Evolutionary conservation across 2,797 vertebrate species (phyloP), one percentile per base, ranked within the genome.

Genomic region (Leontopithecus rosalia): DNA sequence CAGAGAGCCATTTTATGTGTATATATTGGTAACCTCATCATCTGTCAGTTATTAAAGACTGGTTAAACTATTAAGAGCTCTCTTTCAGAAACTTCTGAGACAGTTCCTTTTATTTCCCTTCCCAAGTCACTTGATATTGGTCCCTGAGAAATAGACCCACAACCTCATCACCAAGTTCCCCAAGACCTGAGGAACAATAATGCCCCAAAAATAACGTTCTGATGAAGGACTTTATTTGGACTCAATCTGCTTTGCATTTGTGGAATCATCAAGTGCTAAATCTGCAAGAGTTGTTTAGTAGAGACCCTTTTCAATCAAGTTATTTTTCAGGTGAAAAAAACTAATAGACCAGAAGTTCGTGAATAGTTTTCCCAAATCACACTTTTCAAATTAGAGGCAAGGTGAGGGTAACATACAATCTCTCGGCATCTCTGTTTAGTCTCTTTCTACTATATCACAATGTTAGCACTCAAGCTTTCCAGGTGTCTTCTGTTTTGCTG

Each of bases 321-420:
- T 58, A 77, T 50, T 95, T 97, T 86, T 95, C 20, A 24, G 41
- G 15, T 48, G 67, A 84, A 87, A 82, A 57, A 92, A 94, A 57
- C 50, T 83, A 58, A 92, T 12, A 89, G 28, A 28, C 58, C n/a
- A 80, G 48, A 30, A 55, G 46, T 61, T 86, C 91, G 19, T 80
- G 85, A 76, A 67, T 88, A 67, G 15, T 73, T 5, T 90, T 94
- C 77, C 55, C 83, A 93, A 85, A 87, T 75, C 28, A 72, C n/a
- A 10, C n/a, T 85, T 94, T 88, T 30, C 73, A 75, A 92, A 52
- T 33, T 41, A 91, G 22, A 36, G 33, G 26, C 26, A 81, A 61
- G 17, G 33, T 13, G 15, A 80, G 17, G 14, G 7, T 73, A 24
- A 73, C 26, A 24, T 9, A 17, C 39, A 30, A 0, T 1, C 61